Evolutionary conservation across 92 coral and sea anemone species (phyloP).

Genomic region (Zoanthus gigantus): DNA sequence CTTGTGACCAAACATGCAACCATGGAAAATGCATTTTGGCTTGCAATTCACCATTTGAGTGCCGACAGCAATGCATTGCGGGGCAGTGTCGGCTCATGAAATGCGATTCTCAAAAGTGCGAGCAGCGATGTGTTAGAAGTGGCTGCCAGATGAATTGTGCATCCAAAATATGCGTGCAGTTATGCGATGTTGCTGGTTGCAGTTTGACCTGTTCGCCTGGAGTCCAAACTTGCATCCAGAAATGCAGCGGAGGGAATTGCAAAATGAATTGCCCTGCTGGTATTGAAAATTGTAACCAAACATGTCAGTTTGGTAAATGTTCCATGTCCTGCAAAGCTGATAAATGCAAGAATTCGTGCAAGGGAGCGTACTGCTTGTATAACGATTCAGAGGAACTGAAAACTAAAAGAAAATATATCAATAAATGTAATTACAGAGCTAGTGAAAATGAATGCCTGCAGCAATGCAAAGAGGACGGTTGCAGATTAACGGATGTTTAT

Average conservation of each 20-base stretch:
- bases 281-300: constrained; percentile 78
- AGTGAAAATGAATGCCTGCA: constrained; percentile 68
- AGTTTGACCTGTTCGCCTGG: constrained; percentile 76
- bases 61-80: constrained; percentile 82
- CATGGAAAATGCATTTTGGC: constrained; percentile 69
- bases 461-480: constrained; percentile 73
- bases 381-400: not conserved
- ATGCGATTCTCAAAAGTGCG: constrained; percentile 69
- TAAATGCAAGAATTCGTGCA: constrained; percentile 68
- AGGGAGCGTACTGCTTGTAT: constrained; percentile 61
- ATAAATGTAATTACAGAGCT: constrained; percentile 67
- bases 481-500: constrained; percentile 48
- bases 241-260: constrained; percentile 78
- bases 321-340: constrained; percentile 74
- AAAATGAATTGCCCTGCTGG: constrained; percentile 80
- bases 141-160: constrained; percentile 82
- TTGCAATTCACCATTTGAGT: constrained; percentile 69
- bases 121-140: constrained; percentile 75
- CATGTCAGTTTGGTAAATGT: constrained; percentile 79
- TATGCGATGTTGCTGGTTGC: constrained; percentile 79
- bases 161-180: constrained; percentile 71
- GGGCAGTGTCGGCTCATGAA: constrained; percentile 74
- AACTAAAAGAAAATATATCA: constrained; percentile 39
- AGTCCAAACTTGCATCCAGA: constrained; percentile 71
- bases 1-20: constrained; percentile 79